A percentile compares a stretch with the other conserved stretches of the same genome.
Conservation (phyloP, 1,140 invertebrate species). For the Tyrophagus putrescentiae region DNA sequence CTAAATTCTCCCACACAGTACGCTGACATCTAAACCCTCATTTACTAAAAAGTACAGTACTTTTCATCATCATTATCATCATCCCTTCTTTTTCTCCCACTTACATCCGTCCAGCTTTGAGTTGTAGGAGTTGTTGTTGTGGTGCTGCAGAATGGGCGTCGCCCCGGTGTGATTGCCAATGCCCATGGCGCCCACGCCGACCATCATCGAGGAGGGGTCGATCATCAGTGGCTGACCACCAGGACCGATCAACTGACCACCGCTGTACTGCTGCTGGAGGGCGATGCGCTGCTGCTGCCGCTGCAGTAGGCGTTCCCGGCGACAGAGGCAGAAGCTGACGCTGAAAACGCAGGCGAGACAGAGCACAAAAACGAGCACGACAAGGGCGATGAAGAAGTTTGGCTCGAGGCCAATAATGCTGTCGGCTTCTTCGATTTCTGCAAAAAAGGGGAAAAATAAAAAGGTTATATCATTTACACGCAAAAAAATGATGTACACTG, state of each 20-base stretch:
- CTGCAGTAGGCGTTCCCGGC: conserved; percentile 36
- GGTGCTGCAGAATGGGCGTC: conserved; percentile 3
- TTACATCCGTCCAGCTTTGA: conserved; percentile 7
- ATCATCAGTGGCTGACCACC: not conserved
- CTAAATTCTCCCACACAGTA: no score
- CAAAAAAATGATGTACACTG: no score
- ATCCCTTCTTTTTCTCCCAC: no score
- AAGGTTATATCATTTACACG: no score
- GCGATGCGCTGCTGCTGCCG: conserved; percentile 18
- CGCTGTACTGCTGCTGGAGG: not conserved
- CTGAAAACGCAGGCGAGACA: conserved; percentile 47
- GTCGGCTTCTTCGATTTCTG: not conserved
- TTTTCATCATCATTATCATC: no score
- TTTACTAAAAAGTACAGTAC: no score
- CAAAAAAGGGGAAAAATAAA: no score
- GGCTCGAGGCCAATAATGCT: conserved; percentile 52
- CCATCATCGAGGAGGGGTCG: no score
- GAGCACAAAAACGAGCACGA: conserved; percentile 49
- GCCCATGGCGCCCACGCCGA: no score
- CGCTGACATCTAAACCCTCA: no score
- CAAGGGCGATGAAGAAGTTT: conserved; percentile 53
- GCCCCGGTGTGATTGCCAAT: not conserved
- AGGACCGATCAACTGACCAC: not conserved
- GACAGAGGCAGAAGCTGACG: conserved; percentile 54
- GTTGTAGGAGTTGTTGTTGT: conserved; percentile 5